A percentile compares a stretch with the other conserved stretches of the same genome.
Evolutionary conservation across 2,113 vertebrate genomes (phyloP).

Genomic region (Sitta europaea): DNA sequence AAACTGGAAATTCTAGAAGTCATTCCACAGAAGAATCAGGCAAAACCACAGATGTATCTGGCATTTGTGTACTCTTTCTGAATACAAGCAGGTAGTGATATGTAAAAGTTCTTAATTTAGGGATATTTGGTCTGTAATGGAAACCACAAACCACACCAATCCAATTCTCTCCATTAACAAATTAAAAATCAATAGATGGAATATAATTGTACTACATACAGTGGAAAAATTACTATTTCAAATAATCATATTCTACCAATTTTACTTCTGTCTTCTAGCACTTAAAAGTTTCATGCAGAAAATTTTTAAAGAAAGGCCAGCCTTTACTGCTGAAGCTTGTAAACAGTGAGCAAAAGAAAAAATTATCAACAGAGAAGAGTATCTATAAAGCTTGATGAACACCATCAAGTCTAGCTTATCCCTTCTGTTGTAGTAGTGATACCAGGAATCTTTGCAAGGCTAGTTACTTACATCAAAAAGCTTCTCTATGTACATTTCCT

Average conservation of each 20-base stretch:
- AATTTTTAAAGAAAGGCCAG: not conserved
- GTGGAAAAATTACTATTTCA: not conserved
- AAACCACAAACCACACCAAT: not conserved
- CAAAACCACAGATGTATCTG: not conserved
- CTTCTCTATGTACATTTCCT: constrained; percentile 91
- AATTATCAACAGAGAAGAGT: not conserved
- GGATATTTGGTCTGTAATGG: not conserved
- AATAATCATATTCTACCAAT: not conserved
- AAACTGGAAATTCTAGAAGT: not conserved
- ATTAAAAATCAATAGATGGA: not conserved
- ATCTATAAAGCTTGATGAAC: not conserved
- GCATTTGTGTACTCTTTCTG: not conserved
- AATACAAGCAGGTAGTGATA: not conserved
- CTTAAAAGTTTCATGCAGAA: not conserved
- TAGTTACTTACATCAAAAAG: constrained; percentile 91
- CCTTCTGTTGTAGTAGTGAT: not conserved
- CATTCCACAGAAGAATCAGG: not conserved
- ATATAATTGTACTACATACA: not conserved
- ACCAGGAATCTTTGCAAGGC: not conserved
- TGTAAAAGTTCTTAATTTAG: not conserved
- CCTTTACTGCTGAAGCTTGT: not conserved
- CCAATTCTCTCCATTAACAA: not conserved
- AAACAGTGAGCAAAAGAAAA: constrained; percentile 18
- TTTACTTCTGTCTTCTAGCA: not conserved
- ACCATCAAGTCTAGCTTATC: not conserved